These are phyloP conservation scores for Synaphobranchus kaupii DNA, from an alignment of 2,797 vertebrate species.

Conservation along the genomic window DNA sequence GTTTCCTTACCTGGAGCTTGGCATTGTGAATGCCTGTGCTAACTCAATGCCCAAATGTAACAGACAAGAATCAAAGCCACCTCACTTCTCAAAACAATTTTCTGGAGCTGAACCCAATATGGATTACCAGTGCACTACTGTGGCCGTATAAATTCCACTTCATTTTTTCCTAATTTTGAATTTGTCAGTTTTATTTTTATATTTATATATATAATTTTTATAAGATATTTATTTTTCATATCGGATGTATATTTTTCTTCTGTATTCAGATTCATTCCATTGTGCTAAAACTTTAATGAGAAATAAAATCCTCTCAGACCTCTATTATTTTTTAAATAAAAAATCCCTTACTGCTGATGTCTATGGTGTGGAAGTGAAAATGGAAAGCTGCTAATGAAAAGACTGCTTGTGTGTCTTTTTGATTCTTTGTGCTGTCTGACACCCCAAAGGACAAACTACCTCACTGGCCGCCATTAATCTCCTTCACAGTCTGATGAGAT, in stretches of 20 bases:
- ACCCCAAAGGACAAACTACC: neutral
- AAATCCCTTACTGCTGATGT: neutral
- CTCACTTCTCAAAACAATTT: constrained; percentile 25
- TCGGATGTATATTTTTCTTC: neutral
- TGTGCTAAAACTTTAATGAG: neutral
- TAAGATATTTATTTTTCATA: no score
- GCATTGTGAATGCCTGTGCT: neutral
- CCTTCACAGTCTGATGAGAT: neutral
- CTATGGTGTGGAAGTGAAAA: no score
- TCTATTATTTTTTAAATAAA: neutral
- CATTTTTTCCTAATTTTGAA: neutral
- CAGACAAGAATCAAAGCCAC: constrained; percentile 3
- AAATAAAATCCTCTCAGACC: neutral
- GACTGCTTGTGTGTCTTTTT: neutral
- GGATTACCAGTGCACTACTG: constrained; percentile 39
- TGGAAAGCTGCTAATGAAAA: neutral
- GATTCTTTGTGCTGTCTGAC: neutral
- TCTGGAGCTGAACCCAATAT: constrained; percentile 27
- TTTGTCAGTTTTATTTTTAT: constrained; percentile 9
- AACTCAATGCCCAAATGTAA: constrained; percentile 27
- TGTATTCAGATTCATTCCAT: neutral
- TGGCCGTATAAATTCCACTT: constrained; percentile 9
- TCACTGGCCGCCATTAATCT: neutral
- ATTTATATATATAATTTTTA: no score
- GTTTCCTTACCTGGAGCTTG: neutral